phyloP scores from a whole-genome alignment of 2,797 vertebrate genomes.

The Melanotaenia parkinsoni region DNA sequence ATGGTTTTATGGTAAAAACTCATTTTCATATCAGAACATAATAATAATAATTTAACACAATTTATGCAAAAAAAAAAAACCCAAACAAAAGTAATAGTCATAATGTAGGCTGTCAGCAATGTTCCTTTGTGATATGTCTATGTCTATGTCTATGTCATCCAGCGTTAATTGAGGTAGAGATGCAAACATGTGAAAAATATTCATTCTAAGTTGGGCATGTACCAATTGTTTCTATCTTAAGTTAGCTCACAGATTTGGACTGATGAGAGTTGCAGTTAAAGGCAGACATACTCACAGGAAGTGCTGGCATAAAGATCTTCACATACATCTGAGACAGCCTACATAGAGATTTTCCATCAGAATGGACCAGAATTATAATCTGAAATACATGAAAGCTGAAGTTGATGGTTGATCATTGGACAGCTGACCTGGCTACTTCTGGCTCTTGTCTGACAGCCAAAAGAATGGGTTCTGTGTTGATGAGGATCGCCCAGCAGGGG shows the following conservation, averaged over 20 bases:
- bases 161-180: neutral
- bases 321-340: slow-evolving; percentile 92
- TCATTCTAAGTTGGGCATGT: no score
- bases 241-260: neutral
- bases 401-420: accelerated
- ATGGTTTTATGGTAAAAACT: neutral
- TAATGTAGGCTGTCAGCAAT: neutral
- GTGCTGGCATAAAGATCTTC: slow-evolving; percentile 90
- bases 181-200: neutral
- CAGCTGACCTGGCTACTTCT: slow-evolving; percentile 85
- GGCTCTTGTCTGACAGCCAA: slow-evolving; percentile 85
- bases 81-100: neutral
- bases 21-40: neutral
- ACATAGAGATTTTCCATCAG: slow-evolving; percentile 21
- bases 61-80: no score
- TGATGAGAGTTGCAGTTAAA: neutral
- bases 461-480: slow-evolving; percentile 89
- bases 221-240: neutral
- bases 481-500: slow-evolving; percentile 91
- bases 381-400: neutral
- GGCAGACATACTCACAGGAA: slow-evolving; percentile 87
- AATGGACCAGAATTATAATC: neutral
- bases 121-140: no score
- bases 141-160: neutral
- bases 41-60: no score